Conservation (phyloP, 2,113 vertebrate species). For the Lasiurus cinereus region DNA sequence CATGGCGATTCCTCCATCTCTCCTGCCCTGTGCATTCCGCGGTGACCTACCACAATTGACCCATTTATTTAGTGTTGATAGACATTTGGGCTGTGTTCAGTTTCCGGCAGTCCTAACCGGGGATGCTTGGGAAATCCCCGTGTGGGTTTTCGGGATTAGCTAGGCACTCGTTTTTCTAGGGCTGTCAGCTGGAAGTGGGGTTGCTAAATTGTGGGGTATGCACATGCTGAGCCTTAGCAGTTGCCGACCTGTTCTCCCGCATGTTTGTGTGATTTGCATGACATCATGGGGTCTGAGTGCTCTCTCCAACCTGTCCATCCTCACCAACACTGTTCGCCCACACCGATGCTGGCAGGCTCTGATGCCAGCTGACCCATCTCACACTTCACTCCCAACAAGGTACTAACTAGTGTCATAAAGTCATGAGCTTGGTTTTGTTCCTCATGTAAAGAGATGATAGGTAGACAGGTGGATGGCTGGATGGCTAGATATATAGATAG, state of each 20-base stretch:
- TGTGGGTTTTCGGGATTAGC: background rate
- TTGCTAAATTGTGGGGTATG: background rate
- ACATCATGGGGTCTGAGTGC: background rate
- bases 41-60: background rate
- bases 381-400: too few relatives aligned
- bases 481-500: too few relatives aligned
- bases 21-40: background rate
- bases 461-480: too few relatives aligned
- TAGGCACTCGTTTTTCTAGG: background rate
- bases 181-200: background rate
- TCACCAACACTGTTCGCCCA: too few relatives aligned
- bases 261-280: background rate
- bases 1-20: background rate
- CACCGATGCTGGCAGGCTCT: too few relatives aligned
- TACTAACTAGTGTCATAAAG: too few relatives aligned
- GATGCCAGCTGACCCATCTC: too few relatives aligned
- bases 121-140: background rate
- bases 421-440: too few relatives aligned
- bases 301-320: too few relatives aligned
- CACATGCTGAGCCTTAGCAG: background rate
- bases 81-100: background rate
- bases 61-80: background rate
- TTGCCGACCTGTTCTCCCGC: background rate
- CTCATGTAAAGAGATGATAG: too few relatives aligned
- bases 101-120: background rate